Base-by-base conservation (phyloP, 2,888 invertebrate species). In the Aromia moschata region DNA sequence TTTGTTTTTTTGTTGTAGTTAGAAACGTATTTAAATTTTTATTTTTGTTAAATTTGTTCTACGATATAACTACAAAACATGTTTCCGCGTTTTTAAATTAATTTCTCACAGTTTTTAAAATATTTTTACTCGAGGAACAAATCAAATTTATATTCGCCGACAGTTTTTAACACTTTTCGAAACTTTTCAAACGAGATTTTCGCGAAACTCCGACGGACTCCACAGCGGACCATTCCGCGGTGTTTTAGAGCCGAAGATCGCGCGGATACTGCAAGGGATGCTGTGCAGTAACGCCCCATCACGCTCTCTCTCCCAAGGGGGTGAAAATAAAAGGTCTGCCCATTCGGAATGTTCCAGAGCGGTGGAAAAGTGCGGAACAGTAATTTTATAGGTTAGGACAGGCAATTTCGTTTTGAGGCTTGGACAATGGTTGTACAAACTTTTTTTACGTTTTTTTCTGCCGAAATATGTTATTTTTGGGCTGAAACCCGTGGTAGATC, bases 231-330 rank as follows among this genome's bases (percentile, higher is more conserved):
- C 41, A n/a, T 46, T 58, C 46, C 31, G 43, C 60, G 67, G 66
- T 70, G 71, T 70, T 70, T 65, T 64, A 59, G 64, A 58, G 64
- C 25, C 71, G 74, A 69, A 68, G 66, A 70, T 68, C 76, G 76
- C 76, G 75, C 65, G 71, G 71, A 73, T 74, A 78, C 78, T 78
- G 78, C 78, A 75, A 65, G 76, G 75, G 77, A 77, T 72, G 75
- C 77, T 75, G 75, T 60, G 65, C 61, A 65, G 69, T 60, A 67
- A 68, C 67, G 68, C 67, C 69, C 68, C 66, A 60, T 60, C 62
- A 56, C 57, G 49, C 60, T 61, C 58, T 61, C 58, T 36, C 64
- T 56, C 41, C 52, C 52, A 40, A n/a, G 41, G 15, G 12, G 52
- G 37, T 52, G 41, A 40, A 52, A 16, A 11, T 30, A 16, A 52